Base-by-base conservation (phyloP, 1,140 invertebrate genomes). In the Oppia nitens region DNA sequence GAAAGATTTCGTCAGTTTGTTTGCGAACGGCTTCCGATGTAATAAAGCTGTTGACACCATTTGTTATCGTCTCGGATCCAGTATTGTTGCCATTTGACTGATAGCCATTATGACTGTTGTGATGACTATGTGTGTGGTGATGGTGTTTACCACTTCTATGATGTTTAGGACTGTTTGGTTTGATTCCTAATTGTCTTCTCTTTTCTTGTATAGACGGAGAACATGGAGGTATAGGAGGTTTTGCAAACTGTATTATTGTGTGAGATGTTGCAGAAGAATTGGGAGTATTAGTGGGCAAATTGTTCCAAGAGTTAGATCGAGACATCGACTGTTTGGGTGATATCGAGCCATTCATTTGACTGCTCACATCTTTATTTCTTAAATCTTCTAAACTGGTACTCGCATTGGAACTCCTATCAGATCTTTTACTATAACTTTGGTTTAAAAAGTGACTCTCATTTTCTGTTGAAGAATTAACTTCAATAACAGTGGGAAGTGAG, bases 141-240 rank as follows among this genome's bases (percentile, higher is more conserved):
- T 17, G 6, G 17, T n/a, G n/a, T n/a, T 40, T 40, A 9, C 32
- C 17, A 6, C 6, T 40, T 40, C 6, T 40, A 6, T 40, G 6
- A 6, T 40, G 32, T 17, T 40, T 40, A 40, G 32, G 32, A 40
- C 32, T 40, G 6, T 40, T 40, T 17, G 32, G 17, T 17, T 17
- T 40, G 6, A 40, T 40, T 40, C 6, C 32, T 40, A 40, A 17
- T 40, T 40, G 32, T 40, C 32, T 40, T 40, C 32, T 40, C 17
- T 40, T 40, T 40, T 40, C 32, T 40, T 26, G 51, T 53, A 25
- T 55, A 9, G 54, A 40, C 29, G 50, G 63, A 49, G 53, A 60
- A 47, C 49, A 58, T 56, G 14, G 64, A 53, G 29, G 64, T n/a
- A 21, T 57, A 25, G 50, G 64, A 57, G 53, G 60, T 57, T 60